These are phyloP conservation scores for Lycodopsis pacificus DNA, from an alignment of 2,797 vertebrate species.

Conservation along the genomic window DNA sequence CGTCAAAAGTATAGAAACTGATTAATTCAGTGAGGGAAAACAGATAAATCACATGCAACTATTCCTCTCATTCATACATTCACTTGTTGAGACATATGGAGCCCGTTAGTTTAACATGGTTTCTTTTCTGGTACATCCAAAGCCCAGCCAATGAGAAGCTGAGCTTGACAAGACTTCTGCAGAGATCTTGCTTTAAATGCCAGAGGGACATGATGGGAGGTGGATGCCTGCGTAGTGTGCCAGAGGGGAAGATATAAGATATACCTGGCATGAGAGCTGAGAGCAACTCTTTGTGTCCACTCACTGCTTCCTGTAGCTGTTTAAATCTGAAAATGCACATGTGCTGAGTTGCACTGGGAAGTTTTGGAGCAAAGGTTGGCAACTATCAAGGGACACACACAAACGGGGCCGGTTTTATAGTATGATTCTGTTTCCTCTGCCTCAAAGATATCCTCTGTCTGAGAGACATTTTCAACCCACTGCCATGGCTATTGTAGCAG, in stretches of 20 bases:
- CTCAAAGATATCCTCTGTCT: slow-evolving; percentile 23
- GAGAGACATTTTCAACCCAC: slow-evolving; percentile 50
- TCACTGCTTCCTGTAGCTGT: slow-evolving; percentile 43
- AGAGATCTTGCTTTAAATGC: slow-evolving; percentile 53
- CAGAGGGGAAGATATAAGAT: slow-evolving; percentile 51
- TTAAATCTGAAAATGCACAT: slow-evolving; percentile 64
- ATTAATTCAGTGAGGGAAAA: background rate
- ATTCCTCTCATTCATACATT: slow-evolving; percentile 48
- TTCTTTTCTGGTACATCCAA: slow-evolving; percentile 51
- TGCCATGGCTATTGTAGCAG: slow-evolving; percentile 15
- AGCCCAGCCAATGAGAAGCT: slow-evolving; percentile 57
- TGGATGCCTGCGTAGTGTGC: slow-evolving; percentile 49
- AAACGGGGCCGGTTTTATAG: slow-evolving; percentile 24
- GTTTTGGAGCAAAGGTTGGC: slow-evolving; percentile 46
- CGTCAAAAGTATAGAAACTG: background rate
- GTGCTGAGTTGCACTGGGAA: slow-evolving; percentile 50
- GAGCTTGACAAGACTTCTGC: slow-evolving; percentile 47
- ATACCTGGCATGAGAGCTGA: slow-evolving; percentile 57
- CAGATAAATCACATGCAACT: slow-evolving; percentile 30
- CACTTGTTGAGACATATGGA: slow-evolving; percentile 42
- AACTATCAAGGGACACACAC: slow-evolving; percentile 35
- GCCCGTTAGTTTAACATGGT: slow-evolving; percentile 40
- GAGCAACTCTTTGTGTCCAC: slow-evolving; percentile 46
- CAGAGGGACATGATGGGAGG: slow-evolving; percentile 66
- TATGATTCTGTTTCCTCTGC: background rate